A percentile compares a stretch with the other conserved stretches of the same genome.
Evolutionary conservation across 2,888 invertebrate genomes (phyloP).

Genomic region (Drosophila subquinaria): DNA sequence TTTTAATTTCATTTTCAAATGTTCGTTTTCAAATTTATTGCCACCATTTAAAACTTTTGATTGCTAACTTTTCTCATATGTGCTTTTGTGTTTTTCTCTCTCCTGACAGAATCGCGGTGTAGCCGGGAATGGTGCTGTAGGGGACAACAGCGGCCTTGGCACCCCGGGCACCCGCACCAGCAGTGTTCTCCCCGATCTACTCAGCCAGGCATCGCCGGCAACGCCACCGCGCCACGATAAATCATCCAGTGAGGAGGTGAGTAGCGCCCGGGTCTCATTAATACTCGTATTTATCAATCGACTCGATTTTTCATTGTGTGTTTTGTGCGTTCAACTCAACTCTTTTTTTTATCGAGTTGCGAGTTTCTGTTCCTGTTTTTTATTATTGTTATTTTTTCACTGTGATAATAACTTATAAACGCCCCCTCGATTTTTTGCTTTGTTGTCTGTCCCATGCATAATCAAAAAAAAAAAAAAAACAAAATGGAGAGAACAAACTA

Average conservation of each 20-base stretch:
- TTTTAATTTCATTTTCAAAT: slow-evolving; percentile 56
- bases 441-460: slow-evolving; percentile 42
- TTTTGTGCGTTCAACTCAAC: slow-evolving; percentile 58
- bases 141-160: slow-evolving; percentile 86
- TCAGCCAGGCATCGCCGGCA: slow-evolving; percentile 95
- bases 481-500: slow-evolving; percentile 7
- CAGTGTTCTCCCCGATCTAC: slow-evolving; percentile 97
- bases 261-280: slow-evolving; percentile 74
- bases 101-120: slow-evolving; percentile 57
- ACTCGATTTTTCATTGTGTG: slow-evolving; percentile 72
- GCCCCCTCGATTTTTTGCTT: slow-evolving; percentile 26
- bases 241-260: slow-evolving; percentile 97
- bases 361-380: slow-evolving; percentile 40
- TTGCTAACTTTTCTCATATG: slow-evolving; percentile 34
- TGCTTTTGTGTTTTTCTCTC: slow-evolving; percentile 12
- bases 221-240: slow-evolving; percentile 96
- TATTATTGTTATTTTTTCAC: slow-evolving; percentile 36
- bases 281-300: slow-evolving; percentile 36
- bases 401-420: slow-evolving; percentile 52
- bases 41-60: slow-evolving; percentile 39
- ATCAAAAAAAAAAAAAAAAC: no score
- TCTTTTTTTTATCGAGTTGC: slow-evolving; percentile 29
- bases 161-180: slow-evolving; percentile 92
- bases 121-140: slow-evolving; percentile 54
- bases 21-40: slow-evolving; percentile 48